Conservation (phyloP, 1,140 invertebrate species). For the Gyrodactylus salaris region DNA sequence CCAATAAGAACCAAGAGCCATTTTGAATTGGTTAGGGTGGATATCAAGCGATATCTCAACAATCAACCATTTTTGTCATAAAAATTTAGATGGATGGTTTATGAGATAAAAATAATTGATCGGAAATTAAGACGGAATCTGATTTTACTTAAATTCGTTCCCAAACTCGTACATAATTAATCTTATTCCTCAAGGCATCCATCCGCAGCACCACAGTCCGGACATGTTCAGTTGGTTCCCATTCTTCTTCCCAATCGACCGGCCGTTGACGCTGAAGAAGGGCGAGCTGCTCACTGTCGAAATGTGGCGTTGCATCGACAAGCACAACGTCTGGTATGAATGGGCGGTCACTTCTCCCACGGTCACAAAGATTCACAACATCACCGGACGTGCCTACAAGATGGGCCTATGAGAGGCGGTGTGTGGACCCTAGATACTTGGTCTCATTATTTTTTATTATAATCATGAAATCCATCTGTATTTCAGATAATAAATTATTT, state of each 20-base stretch:
- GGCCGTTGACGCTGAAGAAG: conserved; percentile 31
- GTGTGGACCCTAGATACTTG: neutral
- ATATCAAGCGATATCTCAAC: no score
- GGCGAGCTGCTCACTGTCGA: conserved; percentile 36
- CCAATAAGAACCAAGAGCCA: no score
- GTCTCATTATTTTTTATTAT: no score
- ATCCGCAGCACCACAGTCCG: conserved; percentile 41
- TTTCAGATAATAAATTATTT: neutral
- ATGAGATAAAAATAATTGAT: no score
- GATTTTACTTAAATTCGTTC: no score
- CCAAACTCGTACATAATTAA: neutral
- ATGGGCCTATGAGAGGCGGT: conserved; percentile 21
- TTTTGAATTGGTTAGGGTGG: no score
- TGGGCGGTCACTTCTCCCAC: conserved; percentile 38
- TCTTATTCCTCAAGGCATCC: conserved; percentile 26
- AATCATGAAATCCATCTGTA: no score
- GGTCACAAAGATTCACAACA: conserved; percentile 32
- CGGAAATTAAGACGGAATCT: no score
- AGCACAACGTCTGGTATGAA: conserved; percentile 56
- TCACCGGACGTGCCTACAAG: conserved; percentile 33
- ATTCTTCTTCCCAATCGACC: conserved; percentile 50
- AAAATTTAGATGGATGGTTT: no score
- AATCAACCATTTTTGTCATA: no score
- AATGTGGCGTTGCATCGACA: conserved; percentile 41
- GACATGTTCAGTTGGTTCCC: conserved; percentile 93